phyloP scores from a whole-genome alignment of 2,113 vertebrate species.

The Crotalus viridis region DNA sequence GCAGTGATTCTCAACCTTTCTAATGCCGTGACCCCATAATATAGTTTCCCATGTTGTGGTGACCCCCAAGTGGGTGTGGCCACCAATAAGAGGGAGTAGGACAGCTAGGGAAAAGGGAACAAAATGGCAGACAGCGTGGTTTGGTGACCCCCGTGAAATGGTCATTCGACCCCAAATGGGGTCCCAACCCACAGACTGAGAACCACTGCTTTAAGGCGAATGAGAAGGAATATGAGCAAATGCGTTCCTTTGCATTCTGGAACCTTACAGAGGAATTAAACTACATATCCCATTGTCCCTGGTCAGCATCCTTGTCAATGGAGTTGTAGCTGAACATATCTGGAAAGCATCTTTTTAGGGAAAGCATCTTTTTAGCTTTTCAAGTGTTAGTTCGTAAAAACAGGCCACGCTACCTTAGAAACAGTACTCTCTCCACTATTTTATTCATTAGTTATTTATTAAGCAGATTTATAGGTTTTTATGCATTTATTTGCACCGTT shows the following conservation, averaged over 20 bases:
- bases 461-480: neutral
- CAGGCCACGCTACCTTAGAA: neutral
- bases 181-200: too few species aligned
- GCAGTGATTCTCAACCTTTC: too few species aligned
- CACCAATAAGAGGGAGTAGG: too few species aligned
- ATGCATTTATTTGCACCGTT: neutral
- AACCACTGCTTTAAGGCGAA: neutral
- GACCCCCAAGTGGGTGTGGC: too few species aligned
- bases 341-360: neutral
- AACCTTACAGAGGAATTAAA: neutral
- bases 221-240: neutral
- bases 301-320: neutral
- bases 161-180: too few species aligned
- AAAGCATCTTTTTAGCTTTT: too few species aligned
- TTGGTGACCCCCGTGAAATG: too few species aligned
- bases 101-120: too few species aligned
- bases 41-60: too few species aligned
- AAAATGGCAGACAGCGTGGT: too few species aligned
- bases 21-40: too few species aligned
- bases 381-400: neutral
- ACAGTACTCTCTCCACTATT: neutral
- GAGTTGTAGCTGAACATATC: neutral
- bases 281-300: neutral
- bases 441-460: neutral
- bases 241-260: neutral